Conservation (phyloP, 2,113 vertebrate genomes). For the Callospermophilus lateralis region DNA sequence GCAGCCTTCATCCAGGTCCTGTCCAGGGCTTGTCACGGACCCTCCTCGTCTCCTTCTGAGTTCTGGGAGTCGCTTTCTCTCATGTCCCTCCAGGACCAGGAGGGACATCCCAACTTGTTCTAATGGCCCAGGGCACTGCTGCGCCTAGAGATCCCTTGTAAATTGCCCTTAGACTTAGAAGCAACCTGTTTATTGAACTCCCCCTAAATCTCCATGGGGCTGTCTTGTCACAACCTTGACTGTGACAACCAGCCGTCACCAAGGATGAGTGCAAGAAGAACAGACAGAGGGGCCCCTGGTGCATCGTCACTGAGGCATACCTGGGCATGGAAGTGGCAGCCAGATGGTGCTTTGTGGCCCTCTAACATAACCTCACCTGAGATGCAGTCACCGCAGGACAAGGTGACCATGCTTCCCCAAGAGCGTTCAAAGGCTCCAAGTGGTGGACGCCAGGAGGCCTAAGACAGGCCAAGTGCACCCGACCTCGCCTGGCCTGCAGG, state of each 20-base stretch:
- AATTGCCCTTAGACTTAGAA: background rate
- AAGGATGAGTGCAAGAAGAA: background rate
- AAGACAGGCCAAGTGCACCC: background rate
- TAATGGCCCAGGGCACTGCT: background rate
- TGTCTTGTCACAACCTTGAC: no score
- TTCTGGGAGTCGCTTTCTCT: background rate
- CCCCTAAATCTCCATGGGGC: background rate
- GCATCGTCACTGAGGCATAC: background rate
- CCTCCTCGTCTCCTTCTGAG: background rate
- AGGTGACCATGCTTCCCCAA: background rate
- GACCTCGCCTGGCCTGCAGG: background rate
- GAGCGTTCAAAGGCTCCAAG: background rate
- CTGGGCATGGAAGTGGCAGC: background rate
- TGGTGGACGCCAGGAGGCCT: background rate
- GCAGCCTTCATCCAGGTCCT: no score
- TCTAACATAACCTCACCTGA: background rate
- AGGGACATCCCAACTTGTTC: background rate
- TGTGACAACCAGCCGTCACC: background rate
- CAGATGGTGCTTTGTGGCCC: background rate
- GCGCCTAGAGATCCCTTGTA: background rate
- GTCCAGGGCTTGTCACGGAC: background rate
- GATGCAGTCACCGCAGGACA: background rate
- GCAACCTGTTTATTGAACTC: background rate
- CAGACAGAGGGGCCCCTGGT: background rate
- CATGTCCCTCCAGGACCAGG: background rate